phyloP scores from a whole-genome alignment of 2,797 vertebrate species.

The Oreonectes daqikongensis region DNA sequence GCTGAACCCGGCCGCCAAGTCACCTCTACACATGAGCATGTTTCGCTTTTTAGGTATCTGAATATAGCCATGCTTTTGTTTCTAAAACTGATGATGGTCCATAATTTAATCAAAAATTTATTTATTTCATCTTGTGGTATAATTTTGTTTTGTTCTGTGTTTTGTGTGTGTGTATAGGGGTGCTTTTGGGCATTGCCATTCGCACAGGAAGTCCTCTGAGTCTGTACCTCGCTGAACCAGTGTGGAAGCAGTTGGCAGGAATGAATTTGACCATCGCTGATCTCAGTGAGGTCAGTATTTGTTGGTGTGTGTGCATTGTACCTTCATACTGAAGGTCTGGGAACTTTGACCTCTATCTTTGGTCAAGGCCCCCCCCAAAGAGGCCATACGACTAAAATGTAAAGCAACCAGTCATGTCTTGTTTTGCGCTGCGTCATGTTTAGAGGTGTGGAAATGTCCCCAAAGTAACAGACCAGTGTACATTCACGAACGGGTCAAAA shows the following conservation, averaged over 20 bases:
- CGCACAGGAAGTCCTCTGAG: conserved; percentile 96
- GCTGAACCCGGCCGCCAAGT: conserved; percentile 91
- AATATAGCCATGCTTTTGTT: conserved; percentile 47
- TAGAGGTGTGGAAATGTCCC: too few species aligned
- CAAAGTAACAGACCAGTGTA: too few species aligned
- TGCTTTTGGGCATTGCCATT: conserved; percentile 95
- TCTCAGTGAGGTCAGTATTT: conserved; percentile 91
- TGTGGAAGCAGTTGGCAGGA: conserved; percentile 98
- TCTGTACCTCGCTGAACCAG: conserved; percentile 95
- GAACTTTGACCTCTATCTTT: too few species aligned
- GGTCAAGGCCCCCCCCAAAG: too few species aligned
- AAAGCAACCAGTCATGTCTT: too few species aligned
- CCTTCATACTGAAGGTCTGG: too few species aligned
- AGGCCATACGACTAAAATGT: too few species aligned
- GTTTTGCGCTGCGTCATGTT: too few species aligned
- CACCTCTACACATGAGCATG: conserved; percentile 94
- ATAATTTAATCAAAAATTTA: too few species aligned
- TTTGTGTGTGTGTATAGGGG: conserved; percentile 77
- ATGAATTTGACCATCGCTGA: conserved; percentile 99
- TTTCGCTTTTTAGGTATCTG: conserved; percentile 94
- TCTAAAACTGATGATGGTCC: not conserved
- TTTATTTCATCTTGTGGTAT: not conserved
- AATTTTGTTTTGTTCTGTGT: not conserved
- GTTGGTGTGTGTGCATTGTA: conserved; percentile 6
- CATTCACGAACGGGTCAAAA: too few species aligned